Percentiles rank a stretch among this genome's conserved stretches.
These are phyloP conservation scores for Nyctereutes procyonoides DNA, from an alignment of 2,113 vertebrate species.

Conservation along the genomic window DNA sequence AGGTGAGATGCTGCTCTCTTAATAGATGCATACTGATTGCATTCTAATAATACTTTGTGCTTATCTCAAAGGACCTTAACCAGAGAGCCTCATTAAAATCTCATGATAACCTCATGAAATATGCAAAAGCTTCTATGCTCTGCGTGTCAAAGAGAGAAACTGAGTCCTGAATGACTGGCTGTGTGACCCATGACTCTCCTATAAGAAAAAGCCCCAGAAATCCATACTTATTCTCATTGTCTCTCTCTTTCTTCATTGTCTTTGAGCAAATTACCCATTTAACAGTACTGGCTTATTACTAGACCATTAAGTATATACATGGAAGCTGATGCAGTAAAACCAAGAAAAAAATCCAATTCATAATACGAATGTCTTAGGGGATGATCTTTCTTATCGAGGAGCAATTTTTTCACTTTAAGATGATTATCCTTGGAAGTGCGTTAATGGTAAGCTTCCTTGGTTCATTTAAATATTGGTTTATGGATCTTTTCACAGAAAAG, in stretches of 20 bases:
- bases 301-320: background rate
- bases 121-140: background rate
- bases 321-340: background rate
- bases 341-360: background rate
- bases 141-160: conserved; percentile 38
- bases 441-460: background rate
- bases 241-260: background rate
- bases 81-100: background rate
- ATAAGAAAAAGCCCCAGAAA: conserved; percentile 23
- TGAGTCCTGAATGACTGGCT: conserved; percentile 2
- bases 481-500: background rate
- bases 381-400: background rate
- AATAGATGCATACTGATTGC: background rate
- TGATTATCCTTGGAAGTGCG: background rate
- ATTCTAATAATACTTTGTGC: background rate
- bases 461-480: background rate
- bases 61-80: background rate
- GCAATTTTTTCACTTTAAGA: background rate
- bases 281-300: background rate
- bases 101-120: background rate
- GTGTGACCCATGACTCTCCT: background rate
- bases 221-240: background rate
- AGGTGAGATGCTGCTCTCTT: background rate
- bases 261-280: background rate
- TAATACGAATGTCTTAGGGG: background rate